These are phyloP conservation scores for Buteo buteo DNA, from an alignment of 2,113 vertebrate species.

Conservation along the genomic window DNA sequence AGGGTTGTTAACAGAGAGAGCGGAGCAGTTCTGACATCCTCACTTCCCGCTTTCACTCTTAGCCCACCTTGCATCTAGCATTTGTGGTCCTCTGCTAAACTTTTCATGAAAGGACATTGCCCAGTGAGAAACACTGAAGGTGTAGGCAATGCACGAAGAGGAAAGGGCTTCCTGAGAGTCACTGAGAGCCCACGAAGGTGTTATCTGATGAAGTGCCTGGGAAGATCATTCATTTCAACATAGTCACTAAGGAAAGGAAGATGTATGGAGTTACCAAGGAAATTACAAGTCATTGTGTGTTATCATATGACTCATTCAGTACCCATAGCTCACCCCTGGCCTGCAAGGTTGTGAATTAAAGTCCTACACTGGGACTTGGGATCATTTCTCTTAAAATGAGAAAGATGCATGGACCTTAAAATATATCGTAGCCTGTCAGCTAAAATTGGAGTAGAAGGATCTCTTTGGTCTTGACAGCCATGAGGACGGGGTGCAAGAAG, in stretches of 20 bases:
- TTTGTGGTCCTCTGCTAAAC: neutral
- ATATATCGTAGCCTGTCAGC: neutral
- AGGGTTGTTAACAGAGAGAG: neutral
- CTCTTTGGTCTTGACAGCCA: neutral
- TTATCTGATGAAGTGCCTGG: neutral
- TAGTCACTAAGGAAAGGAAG: neutral
- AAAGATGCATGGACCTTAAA: neutral
- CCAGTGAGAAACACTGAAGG: neutral
- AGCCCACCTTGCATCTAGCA: neutral
- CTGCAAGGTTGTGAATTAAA: neutral
- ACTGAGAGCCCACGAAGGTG: accelerated
- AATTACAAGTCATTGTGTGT: neutral
- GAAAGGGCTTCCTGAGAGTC: neutral
- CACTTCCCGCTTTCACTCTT: neutral
- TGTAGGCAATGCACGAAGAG: neutral
- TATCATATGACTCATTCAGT: neutral
- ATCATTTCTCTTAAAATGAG: neutral
- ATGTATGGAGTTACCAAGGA: neutral
- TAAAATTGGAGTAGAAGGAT: neutral
- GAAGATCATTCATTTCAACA: neutral
- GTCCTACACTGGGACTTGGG: neutral
- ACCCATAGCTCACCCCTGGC: neutral
- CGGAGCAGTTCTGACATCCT: neutral
- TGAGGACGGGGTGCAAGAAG: neutral
- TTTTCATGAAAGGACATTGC: neutral